Evolutionary conservation across 2,888 invertebrate genomes (phyloP).

Genomic region (Galerucella pusilla): DNA sequence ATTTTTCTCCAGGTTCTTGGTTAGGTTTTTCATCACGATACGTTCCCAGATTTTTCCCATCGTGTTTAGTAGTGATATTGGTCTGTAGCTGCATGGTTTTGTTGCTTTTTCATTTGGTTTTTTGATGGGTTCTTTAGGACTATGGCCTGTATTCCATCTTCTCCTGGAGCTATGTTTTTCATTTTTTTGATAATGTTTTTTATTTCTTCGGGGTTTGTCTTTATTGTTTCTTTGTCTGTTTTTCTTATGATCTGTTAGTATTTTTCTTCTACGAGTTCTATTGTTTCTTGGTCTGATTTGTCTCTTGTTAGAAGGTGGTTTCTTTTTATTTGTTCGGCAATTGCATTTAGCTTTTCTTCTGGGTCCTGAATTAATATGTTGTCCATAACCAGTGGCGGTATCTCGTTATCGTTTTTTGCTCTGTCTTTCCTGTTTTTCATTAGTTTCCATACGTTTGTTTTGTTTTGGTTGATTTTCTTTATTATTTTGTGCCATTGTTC

Average conservation of each 20-base stretch:
- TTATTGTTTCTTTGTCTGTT: neutral
- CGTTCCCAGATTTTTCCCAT: neutral
- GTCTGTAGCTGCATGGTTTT: neutral
- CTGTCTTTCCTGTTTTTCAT: neutral
- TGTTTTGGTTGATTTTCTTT: neutral
- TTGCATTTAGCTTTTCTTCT: neutral
- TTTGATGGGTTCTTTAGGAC: neutral
- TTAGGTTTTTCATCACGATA: neutral
- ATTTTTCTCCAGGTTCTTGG: neutral
- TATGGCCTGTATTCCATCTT: no score
- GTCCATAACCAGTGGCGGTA: conserved; percentile 2
- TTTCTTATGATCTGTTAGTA: neutral
- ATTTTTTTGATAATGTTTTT: neutral
- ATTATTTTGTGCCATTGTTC: conserved; percentile 2
- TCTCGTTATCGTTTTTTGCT: conserved; percentile 2
- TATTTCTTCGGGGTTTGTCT: neutral
- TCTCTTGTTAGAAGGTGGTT: neutral
- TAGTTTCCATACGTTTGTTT: conserved; percentile 3
- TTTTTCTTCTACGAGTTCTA: neutral
- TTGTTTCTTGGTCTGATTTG: neutral
- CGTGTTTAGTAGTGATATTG: neutral
- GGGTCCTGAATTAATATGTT: neutral
- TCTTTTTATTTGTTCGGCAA: neutral
- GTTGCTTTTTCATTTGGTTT: neutral
- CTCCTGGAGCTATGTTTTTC: no score